phyloP scores from a whole-genome alignment of 2,888 invertebrate species.

The Nemotelus nigrinus region DNA sequence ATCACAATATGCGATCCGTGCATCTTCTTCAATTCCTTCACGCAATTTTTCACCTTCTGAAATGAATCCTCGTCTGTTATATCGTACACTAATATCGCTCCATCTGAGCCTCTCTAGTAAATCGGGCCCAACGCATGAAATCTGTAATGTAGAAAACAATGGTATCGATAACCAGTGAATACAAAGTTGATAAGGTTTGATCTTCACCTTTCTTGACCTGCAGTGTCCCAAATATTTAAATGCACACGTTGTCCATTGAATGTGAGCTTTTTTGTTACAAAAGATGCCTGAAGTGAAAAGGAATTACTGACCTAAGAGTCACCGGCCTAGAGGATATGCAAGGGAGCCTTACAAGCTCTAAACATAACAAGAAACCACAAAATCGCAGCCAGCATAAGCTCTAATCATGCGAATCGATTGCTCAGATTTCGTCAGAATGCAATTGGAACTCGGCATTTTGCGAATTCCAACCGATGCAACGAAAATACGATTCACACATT shows the following conservation, averaged over 20 bases:
- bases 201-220: conserved; percentile 91
- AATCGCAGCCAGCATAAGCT: conserved; percentile 37
- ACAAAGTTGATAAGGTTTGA: conserved; percentile 5
- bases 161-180: too few species aligned
- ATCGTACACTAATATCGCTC: conserved; percentile 97
- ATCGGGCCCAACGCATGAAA: conserved; percentile 98
- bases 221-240: conserved; percentile 97
- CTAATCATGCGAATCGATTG: conserved; percentile 32
- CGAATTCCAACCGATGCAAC: too few species aligned
- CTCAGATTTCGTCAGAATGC: too few species aligned
- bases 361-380: conserved; percentile 9
- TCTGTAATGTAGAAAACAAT: too few species aligned
- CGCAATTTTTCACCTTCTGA: conserved; percentile 97
- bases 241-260: conserved; percentile 89
- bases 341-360: conserved; percentile 33
- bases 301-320: too few species aligned
- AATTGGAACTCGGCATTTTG: too few species aligned
- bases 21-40: conserved; percentile 96
- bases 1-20: conserved; percentile 91
- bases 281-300: conserved; percentile 92
- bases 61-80: conserved; percentile 97
- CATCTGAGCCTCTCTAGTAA: conserved; percentile 97
- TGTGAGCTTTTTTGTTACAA: conserved; percentile 91
- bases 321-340: conserved; percentile 4
- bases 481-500: too few species aligned